Evolutionary conservation across 2,113 vertebrate species (phyloP), one percentile per base, ranked within the genome.

Genomic region (Xenopus laevis): DNA sequence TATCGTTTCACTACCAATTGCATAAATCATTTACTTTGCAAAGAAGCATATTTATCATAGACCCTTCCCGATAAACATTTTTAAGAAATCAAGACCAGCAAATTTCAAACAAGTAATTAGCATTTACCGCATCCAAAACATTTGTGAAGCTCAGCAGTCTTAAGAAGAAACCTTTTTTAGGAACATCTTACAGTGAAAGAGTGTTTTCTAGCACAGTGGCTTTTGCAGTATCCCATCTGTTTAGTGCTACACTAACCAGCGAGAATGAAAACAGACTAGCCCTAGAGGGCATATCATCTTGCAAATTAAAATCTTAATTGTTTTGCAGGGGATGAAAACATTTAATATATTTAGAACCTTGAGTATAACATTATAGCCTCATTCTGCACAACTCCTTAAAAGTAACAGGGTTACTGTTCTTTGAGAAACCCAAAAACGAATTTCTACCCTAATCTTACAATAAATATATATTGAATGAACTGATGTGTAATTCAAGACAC

Each of bases 281-380:
- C 74, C 74, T 77, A 45, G 59, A 77, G 74, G 74, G 67, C 74
- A 77, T 70, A 77, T 77, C 74, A 70, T 64, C 30, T 70, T 70
- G 67, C 74, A 77, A 77, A 70, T 77, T 69, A 77, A 77, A 77
- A 70, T 70, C 66, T 77, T 77, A 77, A 77, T 77, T 77, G 74
- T 77, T 77, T 77, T 76, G 66, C 66, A 69, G 46, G 66, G 65
- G 66, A 64, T 69, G 74, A 77, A 77, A 77, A 45, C 60, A 77
- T 69, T 77, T 77, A 77, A 77, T 77, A 70, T 69, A 77, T 77
- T 55, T 77, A 77, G 66, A 27, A 68, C 2, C 59, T 64, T 50
- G 65, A 67, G 65, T 77, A 63, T 64, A 46, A 46, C 70, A 77
- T 77, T 64, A 77, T 70, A 55, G 59, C 74, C 47, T 57, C 74